These are phyloP conservation scores for Falco peregrinus DNA, from an alignment of 2,797 vertebrate species.

Conservation along the genomic window DNA sequence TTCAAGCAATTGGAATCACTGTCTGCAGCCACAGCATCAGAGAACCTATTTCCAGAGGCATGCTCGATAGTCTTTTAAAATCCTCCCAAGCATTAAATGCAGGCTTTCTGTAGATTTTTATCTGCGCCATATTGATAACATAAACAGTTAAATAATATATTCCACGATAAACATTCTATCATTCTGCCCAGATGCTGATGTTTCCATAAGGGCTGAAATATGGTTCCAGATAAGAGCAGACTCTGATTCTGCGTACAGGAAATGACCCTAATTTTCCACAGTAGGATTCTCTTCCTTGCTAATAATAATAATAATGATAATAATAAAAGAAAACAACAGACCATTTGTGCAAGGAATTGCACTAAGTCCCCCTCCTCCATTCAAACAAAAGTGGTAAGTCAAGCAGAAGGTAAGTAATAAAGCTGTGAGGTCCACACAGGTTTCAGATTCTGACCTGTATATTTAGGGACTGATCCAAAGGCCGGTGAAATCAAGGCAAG, in stretches of 20 bases:
- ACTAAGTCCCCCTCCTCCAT: not conserved
- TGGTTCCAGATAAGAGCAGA: not conserved
- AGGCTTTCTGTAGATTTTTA: not conserved
- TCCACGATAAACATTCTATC: not conserved
- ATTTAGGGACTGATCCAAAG: constrained; percentile 33
- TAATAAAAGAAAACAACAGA: not conserved
- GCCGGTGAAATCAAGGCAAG: constrained; percentile 4
- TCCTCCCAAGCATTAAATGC: not conserved
- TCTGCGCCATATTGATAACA: not conserved
- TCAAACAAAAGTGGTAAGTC: not conserved
- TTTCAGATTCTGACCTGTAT: constrained; percentile 9
- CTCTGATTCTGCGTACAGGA: not conserved
- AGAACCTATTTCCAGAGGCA: not conserved
- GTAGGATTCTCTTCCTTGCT: not conserved
- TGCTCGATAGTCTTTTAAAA: not conserved
- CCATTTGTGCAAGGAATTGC: not conserved
- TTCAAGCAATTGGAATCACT: not conserved
- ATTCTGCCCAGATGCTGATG: not conserved
- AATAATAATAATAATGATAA: not conserved
- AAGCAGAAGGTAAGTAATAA: constrained; percentile 15
- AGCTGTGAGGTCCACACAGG: not conserved
- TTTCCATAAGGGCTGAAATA: not conserved
- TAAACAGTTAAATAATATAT: not conserved
- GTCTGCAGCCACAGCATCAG: not conserved
- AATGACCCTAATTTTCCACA: not conserved